These are phyloP conservation scores for Prunella himalayana DNA, from an alignment of 2,113 vertebrate species.

Conservation along the genomic window DNA sequence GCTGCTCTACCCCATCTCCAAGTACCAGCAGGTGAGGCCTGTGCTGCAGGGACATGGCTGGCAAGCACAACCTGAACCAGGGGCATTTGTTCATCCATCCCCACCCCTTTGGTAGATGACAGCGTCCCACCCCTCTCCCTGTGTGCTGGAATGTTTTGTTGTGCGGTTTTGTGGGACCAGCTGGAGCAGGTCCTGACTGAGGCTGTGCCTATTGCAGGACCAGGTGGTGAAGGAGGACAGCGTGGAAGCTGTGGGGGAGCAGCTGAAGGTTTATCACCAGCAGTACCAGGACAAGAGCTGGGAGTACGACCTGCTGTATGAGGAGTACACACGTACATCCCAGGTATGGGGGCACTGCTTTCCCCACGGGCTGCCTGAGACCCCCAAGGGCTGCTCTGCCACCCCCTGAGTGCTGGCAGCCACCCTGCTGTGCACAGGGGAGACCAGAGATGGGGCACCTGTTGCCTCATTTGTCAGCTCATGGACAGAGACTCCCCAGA, in stretches of 20 bases:
- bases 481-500: not conserved
- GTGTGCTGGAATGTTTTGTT: not conserved
- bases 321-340: constrained; percentile 80
- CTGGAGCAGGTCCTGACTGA: not conserved
- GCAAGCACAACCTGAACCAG: not conserved
- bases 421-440: not conserved
- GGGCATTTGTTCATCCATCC: fast-evolving
- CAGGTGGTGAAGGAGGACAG: constrained; percentile 69
- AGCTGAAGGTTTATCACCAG: constrained; percentile 81
- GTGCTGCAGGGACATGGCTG: not conserved
- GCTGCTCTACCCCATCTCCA: constrained; percentile 81
- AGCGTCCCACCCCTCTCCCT: not conserved
- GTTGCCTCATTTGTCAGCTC: not conserved
- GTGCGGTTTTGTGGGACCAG: not conserved
- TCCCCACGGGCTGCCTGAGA: not conserved
- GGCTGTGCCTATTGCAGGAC: constrained; percentile 34
- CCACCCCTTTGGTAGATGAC: not conserved
- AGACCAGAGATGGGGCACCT: not conserved
- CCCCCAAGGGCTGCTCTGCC: not conserved
- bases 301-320: constrained; percentile 79
- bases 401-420: not conserved
- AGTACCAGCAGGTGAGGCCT: constrained; percentile 77
- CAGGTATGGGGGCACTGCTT: constrained; percentile 57
- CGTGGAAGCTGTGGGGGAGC: constrained; percentile 79
- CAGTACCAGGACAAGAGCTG: constrained; percentile 84